Conservation (phyloP, 2,797 vertebrate genomes). For the Triplophysa bombifrons region DNA sequence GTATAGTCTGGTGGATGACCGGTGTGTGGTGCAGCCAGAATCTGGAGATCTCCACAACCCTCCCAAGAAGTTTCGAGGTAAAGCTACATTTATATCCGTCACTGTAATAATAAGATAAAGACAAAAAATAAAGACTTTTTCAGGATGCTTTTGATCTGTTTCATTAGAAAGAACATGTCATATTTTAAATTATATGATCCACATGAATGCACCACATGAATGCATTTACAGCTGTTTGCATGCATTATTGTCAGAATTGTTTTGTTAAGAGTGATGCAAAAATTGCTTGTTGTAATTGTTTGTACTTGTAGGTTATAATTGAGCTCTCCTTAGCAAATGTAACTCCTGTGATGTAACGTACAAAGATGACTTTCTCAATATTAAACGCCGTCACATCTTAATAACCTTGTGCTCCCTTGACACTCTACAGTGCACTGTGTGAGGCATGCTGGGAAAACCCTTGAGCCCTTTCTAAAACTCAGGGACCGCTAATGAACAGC, state of each 20-base stretch:
- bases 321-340: too few species aligned
- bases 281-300: too few species aligned
- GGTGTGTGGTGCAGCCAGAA: slow-evolving; percentile 97
- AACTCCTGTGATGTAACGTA: too few species aligned
- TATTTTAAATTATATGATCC: not conserved
- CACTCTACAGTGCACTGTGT: slow-evolving; percentile 10
- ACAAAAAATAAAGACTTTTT: too few species aligned
- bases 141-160: too few species aligned
- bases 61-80: slow-evolving; percentile 98
- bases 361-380: too few species aligned
- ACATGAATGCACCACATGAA: too few species aligned
- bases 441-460: slow-evolving; percentile 5
- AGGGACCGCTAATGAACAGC: not conserved
- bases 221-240: too few species aligned
- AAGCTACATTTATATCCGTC: slow-evolving; percentile 55
- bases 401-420: slow-evolving; percentile 40
- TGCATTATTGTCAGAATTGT: too few species aligned
- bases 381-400: not conserved
- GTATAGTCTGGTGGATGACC: slow-evolving; percentile 94
- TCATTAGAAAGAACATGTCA: not conserved
- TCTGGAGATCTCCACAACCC: slow-evolving; percentile 97
- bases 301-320: too few species aligned
- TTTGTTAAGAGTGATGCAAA: too few species aligned
- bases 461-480: not conserved
- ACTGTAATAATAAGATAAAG: not conserved